Conservation (phyloP, 2,797 vertebrate species). For the Telmatherina bonti region DNA sequence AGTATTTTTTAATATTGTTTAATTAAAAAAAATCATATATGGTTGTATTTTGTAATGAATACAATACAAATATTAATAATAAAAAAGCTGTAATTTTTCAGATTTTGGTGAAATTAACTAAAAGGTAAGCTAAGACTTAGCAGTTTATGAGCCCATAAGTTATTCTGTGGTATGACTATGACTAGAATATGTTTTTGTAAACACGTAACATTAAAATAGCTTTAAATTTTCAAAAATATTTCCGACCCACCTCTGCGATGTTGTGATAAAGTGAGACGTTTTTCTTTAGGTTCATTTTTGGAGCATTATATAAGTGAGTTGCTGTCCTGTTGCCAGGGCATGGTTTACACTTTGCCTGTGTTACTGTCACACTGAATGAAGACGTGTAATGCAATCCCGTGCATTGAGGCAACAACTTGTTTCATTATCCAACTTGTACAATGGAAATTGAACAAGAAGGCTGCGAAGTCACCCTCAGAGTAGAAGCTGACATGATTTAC, state of each 20-base stretch:
- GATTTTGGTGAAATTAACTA: no score
- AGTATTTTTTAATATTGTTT: background rate
- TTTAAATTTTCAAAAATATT: background rate
- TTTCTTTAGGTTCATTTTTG: background rate
- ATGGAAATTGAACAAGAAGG: background rate
- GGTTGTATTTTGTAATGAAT: background rate
- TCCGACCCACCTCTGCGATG: background rate
- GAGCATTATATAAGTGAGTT: background rate
- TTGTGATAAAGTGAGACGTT: background rate
- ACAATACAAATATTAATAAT: no score
- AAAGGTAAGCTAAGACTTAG: no score
- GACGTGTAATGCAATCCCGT: background rate
- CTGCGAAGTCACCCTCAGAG: background rate
- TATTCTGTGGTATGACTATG: background rate
- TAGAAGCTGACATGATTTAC: background rate
- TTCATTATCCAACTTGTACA: background rate
- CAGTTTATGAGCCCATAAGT: no score
- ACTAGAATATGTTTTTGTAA: background rate
- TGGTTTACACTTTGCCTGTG: background rate
- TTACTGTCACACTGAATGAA: background rate
- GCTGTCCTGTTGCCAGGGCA: background rate
- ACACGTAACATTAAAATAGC: background rate
- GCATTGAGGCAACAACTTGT: background rate
- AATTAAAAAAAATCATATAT: background rate
- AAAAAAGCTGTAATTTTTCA: no score